These are phyloP conservation scores for Euzetes globulus DNA, from an alignment of 2,888 invertebrate species.

Conservation along the genomic window DNA sequence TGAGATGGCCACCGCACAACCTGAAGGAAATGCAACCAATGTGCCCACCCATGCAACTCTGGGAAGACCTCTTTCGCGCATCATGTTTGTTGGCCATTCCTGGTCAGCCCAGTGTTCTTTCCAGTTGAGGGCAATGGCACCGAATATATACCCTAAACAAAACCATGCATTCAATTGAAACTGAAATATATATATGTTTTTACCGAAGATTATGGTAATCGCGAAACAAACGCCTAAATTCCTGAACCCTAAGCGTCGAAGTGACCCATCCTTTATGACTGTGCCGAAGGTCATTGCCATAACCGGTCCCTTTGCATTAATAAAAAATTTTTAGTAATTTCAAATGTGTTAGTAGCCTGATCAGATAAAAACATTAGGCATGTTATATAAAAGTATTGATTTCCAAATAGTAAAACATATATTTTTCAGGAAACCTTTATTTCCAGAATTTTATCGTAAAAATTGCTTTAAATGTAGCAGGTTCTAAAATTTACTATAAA, in stretches of 20 bases:
- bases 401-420: neutral
- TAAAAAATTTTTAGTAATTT: too few relatives aligned
- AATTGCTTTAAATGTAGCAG: too few relatives aligned
- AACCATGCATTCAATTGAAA: neutral
- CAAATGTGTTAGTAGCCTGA: neutral
- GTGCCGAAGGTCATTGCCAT: slow-evolving; percentile 67
- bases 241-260: slow-evolving; percentile 58
- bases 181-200: slow-evolving; percentile 32
- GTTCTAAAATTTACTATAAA: too few relatives aligned
- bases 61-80: slow-evolving; percentile 59
- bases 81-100: slow-evolving; percentile 61
- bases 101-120: slow-evolving; percentile 52
- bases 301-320: slow-evolving; percentile 59
- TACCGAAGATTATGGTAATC: slow-evolving; percentile 58
- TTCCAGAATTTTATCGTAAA: too few relatives aligned
- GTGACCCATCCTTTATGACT: slow-evolving; percentile 58
- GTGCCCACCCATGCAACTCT: slow-evolving; percentile 63
- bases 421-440: too few relatives aligned
- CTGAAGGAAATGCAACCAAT: slow-evolving; percentile 66
- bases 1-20: slow-evolving; percentile 67
- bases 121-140: slow-evolving; percentile 56
- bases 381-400: neutral
- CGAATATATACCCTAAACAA: slow-evolving; percentile 56
- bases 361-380: neutral
- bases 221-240: slow-evolving; percentile 62